Evolutionary conservation across 2,888 invertebrate genomes (phyloP).

Genomic region (Acanthosoma haemorrhoidale): DNA sequence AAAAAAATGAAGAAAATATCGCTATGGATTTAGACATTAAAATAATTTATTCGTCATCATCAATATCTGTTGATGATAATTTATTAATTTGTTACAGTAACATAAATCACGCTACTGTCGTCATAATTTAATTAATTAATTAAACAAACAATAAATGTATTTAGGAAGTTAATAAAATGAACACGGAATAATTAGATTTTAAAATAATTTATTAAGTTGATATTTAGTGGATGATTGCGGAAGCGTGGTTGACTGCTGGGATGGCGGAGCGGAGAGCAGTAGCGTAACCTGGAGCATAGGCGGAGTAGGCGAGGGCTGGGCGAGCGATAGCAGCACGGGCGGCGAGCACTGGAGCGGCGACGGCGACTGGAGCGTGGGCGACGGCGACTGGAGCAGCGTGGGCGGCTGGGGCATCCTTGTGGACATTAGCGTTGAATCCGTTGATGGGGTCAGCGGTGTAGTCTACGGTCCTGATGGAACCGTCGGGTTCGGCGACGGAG

Average conservation of each 20-base stretch:
- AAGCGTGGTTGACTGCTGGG: conserved; percentile 25
- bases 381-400: conserved; percentile 39
- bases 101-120: too few species aligned
- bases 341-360: background rate
- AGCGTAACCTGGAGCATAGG: conserved; percentile 7
- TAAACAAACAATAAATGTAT: too few species aligned
- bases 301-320: conserved; percentile 14
- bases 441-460: background rate
- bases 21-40: too few species aligned
- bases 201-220: background rate
- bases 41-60: too few species aligned
- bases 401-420: conserved; percentile 45
- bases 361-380: conserved; percentile 24
- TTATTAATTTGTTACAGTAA: too few species aligned
- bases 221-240: conserved; percentile 22
- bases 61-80: too few species aligned
- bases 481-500: background rate
- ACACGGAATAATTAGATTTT: too few species aligned
- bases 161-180: too few species aligned
- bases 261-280: conserved; percentile 16
- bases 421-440: conserved; percentile 31
- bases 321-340: background rate
- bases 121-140: too few species aligned
- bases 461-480: background rate
- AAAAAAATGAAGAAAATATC: too few species aligned